A percentile compares a stretch with the other conserved stretches of the same genome.
Conservation (phyloP, 1,140 invertebrate genomes). For the Aphelenchoides fujianensis region DNA sequence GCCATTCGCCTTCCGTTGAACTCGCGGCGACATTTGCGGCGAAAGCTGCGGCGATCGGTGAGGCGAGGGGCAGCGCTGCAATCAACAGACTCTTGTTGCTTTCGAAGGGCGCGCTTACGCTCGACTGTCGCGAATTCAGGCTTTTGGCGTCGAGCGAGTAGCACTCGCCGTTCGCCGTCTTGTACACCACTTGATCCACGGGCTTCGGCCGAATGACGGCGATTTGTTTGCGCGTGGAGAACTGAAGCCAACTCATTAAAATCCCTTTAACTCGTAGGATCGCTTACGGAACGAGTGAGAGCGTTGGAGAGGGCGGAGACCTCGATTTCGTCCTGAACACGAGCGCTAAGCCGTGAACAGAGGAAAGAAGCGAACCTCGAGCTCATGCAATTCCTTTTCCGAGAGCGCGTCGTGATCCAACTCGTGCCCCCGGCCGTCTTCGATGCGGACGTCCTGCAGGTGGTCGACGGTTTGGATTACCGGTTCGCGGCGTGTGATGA, state of each 20-base stretch:
- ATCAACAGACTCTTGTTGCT: background rate
- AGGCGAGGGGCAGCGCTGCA: background rate
- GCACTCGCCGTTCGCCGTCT: constrained; percentile 21
- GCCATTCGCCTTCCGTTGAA: background rate
- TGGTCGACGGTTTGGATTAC: constrained; percentile 15
- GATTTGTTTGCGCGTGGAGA: constrained; percentile 45
- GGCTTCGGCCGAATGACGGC: constrained; percentile 39
- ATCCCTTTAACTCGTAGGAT: too few relatives aligned
- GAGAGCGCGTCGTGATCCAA: too few relatives aligned
- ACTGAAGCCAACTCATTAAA: constrained; percentile 45
- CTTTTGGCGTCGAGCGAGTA: constrained; percentile 5
- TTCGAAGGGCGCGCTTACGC: background rate
- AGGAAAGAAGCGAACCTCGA: too few relatives aligned
- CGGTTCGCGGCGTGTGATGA: background rate
- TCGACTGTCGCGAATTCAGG: background rate
- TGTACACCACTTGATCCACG: constrained; percentile 25
- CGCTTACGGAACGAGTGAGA: constrained; percentile 42
- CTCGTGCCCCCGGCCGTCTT: too few relatives aligned
- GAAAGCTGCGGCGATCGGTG: background rate
- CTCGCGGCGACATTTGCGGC: background rate
- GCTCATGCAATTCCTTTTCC: too few relatives aligned
- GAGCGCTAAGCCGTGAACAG: too few relatives aligned
- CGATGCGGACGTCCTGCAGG: constrained; percentile 25
- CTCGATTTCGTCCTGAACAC: constrained; percentile 51
- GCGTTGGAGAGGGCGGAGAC: constrained; percentile 46